Evolutionary conservation across 92 coral and sea anemone genomes (phyloP), one percentile per base, ranked within the genome.

Genomic region (Pocillopora meandrina): DNA sequence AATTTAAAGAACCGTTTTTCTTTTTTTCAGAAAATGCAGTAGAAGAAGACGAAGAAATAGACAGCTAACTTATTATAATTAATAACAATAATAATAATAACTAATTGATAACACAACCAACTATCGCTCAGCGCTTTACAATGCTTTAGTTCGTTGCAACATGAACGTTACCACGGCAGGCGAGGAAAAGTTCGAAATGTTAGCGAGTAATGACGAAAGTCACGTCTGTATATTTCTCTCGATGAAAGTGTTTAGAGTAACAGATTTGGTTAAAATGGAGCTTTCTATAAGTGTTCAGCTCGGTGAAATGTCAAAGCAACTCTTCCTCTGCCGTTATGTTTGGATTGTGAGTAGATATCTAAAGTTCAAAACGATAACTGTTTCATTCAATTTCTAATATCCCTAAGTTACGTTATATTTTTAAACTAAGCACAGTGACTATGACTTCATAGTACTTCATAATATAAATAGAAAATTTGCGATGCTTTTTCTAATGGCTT

Each of bases 21-120:
- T 62, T 67, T 59, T 21, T 56, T 71, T 71, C 70, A 81, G 85
- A 60, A 33, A 81, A 36, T 59, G 16, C 33, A 34, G 64, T 42
- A n/a, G 85, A 71, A 42, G 52, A 60, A 10, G 56, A 8, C 31
- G 36, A 36, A 11, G 55, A 67, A 68, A 34, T 33, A 35, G 20
- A 34, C 59, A 23, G 6, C 64, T 35, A 15, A 81, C 52, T 42
- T 42, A 42, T 7, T 3, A 42, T 7, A 42, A 42, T 3, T 42
- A 42, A 3, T 42, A 42, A 42, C 8, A 3, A 26, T 26, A 26
- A 26, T 26, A 26, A 26, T 7, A 7, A 7, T 42, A 42, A 42
- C 52, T 42, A 42, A 42, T 42, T 42, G 7, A 42, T 42, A 3
- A 42, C 52, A 42, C 61, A 26, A 33, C 35, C 58, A 23, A 10